Conservation (phyloP, 2,888 invertebrate genomes). For the Perdita meconis region DNA sequence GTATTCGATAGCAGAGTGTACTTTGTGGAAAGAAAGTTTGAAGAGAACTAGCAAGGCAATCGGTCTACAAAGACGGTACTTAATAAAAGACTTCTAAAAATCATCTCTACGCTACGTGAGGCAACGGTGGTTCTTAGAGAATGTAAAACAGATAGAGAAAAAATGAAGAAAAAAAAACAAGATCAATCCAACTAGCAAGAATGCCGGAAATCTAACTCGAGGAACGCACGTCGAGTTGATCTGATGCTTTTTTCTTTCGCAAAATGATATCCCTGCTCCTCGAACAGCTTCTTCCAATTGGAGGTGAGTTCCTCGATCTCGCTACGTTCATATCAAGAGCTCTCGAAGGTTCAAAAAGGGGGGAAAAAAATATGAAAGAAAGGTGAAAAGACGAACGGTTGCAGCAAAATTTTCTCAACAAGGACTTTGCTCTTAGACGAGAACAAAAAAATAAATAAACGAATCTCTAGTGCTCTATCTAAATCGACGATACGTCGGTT, state of each 20-base stretch:
- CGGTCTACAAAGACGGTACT: constrained; percentile 31
- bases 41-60: constrained; percentile 47
- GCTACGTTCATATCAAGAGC: constrained; percentile 26
- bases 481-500: constrained; percentile 41
- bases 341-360: constrained; percentile 6
- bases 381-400: neutral
- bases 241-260: neutral
- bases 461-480: constrained; percentile 32
- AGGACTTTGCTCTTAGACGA: neutral
- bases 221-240: constrained; percentile 34
- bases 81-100: constrained; percentile 29
- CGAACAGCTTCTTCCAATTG: neutral
- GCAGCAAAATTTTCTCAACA: constrained; percentile 14
- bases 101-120: constrained; percentile 38
- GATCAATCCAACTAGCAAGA: constrained; percentile 4
- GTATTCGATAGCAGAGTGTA: constrained; percentile 9
- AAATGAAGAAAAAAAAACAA: neutral
- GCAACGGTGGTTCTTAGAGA: neutral
- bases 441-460: neutral
- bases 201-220: constrained; percentile 35
- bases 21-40: constrained; percentile 8
- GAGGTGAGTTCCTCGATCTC: constrained; percentile 28
- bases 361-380: neutral
- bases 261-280: neutral
- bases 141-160: constrained; percentile 8